Evolutionary conservation across 2,888 invertebrate genomes (phyloP).

Genomic region (Apomyelois bistriatella): DNA sequence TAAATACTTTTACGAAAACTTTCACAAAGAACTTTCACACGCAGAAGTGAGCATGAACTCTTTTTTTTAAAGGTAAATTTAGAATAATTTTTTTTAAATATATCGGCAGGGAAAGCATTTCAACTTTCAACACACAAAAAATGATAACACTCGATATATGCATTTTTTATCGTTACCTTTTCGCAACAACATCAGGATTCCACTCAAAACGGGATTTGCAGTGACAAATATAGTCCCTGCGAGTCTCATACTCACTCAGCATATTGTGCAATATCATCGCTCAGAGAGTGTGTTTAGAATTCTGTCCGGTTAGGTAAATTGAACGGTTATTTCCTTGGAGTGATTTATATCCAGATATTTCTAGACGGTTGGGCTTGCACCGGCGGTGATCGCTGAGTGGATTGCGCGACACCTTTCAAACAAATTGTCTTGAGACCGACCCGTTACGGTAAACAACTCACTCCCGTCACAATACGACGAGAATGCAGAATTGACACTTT

Average conservation of each 20-base stretch:
- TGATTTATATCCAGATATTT: slow-evolving; percentile 65
- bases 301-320: slow-evolving; percentile 56
- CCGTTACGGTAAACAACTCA: slow-evolving; percentile 69
- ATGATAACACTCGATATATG: no score
- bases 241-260: slow-evolving; percentile 28
- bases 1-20: no score
- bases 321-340: slow-evolving; percentile 54
- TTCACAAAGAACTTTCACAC: no score
- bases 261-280: slow-evolving; percentile 45
- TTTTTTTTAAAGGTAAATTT: no score
- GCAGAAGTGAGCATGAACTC: no score
- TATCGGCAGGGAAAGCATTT: no score
- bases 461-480: slow-evolving; percentile 12
- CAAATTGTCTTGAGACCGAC: slow-evolving; percentile 74
- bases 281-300: slow-evolving; percentile 37
- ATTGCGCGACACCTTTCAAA: slow-evolving; percentile 79
- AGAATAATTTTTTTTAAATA: no score
- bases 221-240: slow-evolving; percentile 19
- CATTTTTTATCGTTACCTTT: no score
- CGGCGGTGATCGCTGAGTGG: slow-evolving; percentile 63
- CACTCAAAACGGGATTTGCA: not conserved
- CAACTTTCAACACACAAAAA: no score
- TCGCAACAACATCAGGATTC: no score
- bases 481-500: not conserved
- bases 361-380: slow-evolving; percentile 54